Evolutionary conservation across 2,113 vertebrate genomes (phyloP).

Genomic region (Sapayoa aenigma): DNA sequence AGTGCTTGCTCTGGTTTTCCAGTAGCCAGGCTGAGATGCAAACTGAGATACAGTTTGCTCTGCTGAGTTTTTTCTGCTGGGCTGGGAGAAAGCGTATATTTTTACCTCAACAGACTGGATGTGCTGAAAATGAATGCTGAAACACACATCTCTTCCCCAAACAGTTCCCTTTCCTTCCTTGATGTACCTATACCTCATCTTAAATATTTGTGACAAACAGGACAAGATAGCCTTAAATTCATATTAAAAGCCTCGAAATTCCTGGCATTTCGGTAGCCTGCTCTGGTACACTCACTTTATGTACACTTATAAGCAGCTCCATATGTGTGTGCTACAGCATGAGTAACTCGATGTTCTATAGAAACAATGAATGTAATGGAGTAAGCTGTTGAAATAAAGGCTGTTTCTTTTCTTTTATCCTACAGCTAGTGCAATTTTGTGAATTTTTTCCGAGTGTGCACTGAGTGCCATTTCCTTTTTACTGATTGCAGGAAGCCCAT

Average conservation of each 20-base stretch:
- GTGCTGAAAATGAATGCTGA: background rate
- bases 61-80: background rate
- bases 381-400: conserved; percentile 70
- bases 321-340: conserved; percentile 49
- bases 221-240: conserved; percentile 28
- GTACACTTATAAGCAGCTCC: conserved; percentile 59
- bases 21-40: background rate
- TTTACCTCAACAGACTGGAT: background rate
- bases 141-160: background rate
- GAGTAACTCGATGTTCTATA: conserved; percentile 28
- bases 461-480: conserved; percentile 64
- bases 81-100: background rate
- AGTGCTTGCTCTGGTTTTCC: background rate
- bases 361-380: conserved; percentile 55
- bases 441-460: conserved; percentile 29
- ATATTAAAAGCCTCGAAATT: conserved; percentile 34
- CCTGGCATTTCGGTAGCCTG: conserved; percentile 54
- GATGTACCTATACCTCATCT: background rate
- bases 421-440: conserved; percentile 47
- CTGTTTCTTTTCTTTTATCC: conserved; percentile 71
- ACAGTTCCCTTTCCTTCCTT: background rate
- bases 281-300: conserved; percentile 30
- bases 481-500: conserved; percentile 32
- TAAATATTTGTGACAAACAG: background rate
- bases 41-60: too few relatives aligned